These are phyloP conservation scores for Pristionchus japonicus DNA, from an alignment of 2,888 invertebrate genomes.

Conservation along the genomic window DNA sequence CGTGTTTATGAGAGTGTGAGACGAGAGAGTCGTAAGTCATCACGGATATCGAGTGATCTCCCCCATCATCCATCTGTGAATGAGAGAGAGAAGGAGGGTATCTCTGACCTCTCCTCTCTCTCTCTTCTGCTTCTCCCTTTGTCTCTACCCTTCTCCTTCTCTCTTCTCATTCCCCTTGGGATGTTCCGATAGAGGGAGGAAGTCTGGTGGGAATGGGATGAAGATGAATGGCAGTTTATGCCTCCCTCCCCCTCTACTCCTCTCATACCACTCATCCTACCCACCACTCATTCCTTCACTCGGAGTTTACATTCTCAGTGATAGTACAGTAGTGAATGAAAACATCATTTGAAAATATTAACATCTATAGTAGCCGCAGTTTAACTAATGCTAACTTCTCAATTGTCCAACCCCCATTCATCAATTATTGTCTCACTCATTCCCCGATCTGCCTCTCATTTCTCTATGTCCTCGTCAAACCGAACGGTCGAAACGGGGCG, in stretches of 20 bases:
- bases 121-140: background rate
- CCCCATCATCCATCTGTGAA: background rate
- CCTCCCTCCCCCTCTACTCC: background rate
- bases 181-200: conserved; percentile 2
- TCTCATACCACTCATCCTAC: conserved; percentile 35
- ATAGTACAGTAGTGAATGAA: background rate
- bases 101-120: background rate
- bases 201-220: background rate
- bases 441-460: background rate
- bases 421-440: background rate
- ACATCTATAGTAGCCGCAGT: too few species aligned
- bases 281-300: conserved; percentile 15
- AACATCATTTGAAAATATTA: background rate
- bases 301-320: background rate
- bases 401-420: background rate
- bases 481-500: background rate
- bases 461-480: background rate
- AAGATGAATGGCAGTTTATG: conserved; percentile 38
- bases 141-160: background rate
- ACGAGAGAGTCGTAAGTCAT: background rate
- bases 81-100: background rate
- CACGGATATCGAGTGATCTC: background rate
- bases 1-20: background rate
- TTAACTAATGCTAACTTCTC: background rate
- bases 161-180: conserved; percentile 22